Conservation (phyloP, 1,140 invertebrate genomes). For the Lethrus apterus region DNA sequence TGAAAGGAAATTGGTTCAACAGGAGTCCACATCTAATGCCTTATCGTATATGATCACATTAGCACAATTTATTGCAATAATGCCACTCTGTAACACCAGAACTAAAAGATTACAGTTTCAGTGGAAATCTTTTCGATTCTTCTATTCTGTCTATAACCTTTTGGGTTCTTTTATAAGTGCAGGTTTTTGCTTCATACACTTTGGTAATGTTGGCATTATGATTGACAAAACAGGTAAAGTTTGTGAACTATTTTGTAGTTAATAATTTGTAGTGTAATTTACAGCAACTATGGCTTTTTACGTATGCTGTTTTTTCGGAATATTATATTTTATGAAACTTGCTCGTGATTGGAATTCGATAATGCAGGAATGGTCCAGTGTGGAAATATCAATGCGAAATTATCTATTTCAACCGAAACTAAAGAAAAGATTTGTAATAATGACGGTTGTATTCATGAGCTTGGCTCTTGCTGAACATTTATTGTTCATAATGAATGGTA, state of each 20-base stretch:
- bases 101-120: conserved; percentile 23
- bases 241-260: conserved; percentile 1
- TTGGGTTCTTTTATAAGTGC: conserved; percentile 21
- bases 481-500: conserved; percentile 25
- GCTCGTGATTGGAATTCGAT: conserved; percentile 21
- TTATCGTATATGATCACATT: conserved; percentile 24
- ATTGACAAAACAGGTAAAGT: conserved; percentile 30
- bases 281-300: conserved; percentile 28
- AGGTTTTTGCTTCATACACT: conserved; percentile 23
- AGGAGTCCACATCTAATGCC: conserved; percentile 15
- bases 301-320: conserved; percentile 22
- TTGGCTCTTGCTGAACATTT: conserved; percentile 31
- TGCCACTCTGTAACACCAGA: conserved; percentile 23
- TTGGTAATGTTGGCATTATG: conserved; percentile 23
- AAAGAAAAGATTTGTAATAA: conserved; percentile 22
- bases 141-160: conserved; percentile 26
- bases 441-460: conserved; percentile 21
- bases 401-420: conserved; percentile 20
- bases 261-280: conserved; percentile 11
- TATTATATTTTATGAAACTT: conserved; percentile 24
- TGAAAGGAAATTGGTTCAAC: not conserved
- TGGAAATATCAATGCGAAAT: conserved; percentile 29
- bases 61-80: conserved; percentile 29
- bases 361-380: conserved; percentile 25
- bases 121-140: conserved; percentile 23